Base-by-base conservation (phyloP, 2,113 vertebrate species). In the Pontoporia blainvillei region DNA sequence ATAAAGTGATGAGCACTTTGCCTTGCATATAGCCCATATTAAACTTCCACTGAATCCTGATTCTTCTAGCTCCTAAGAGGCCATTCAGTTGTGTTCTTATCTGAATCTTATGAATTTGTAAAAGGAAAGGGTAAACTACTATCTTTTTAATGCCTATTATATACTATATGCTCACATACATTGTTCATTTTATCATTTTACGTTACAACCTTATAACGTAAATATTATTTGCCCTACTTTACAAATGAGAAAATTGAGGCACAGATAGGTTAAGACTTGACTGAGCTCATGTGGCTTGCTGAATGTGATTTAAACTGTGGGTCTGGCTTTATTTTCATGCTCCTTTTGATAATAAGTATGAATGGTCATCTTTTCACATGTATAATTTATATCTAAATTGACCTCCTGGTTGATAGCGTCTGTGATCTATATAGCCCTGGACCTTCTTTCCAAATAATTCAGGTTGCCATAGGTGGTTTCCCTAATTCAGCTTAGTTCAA, bases 121-220 rank as follows among this genome's bases (percentile, higher is more conserved):
- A 86, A 93, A 46, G 49, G 49, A 82, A 82, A 93, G 21, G 9
- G 4, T 92, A 73, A 59, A 29, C 36, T 81, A 13, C 17, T 12
- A 41, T 76, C 13, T 89, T 44, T 88, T 78, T 85, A 79, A 57
- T 88, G 46, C 64, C 34, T 67, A 6, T 49, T 81, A 36, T 67
- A 27, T 75, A 34, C 0, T 41, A 4, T 66, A 67, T 59, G 79
- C 11, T 57, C 27, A 41, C 8, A 2, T 76, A 8, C 57, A 18
- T 90, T 61, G 83, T 7, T 94, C 52, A 57, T 94, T 91, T 91
- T 91, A 92, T 94, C 25, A n/a, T n/a, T n/a, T n/a, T n/a, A n/a
- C n/a, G n/a, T n/a, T n/a, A n/a, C n/a, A 92, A 71, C 15, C 11
- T 81, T 85, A 21, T 81, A 61, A 91, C 5, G 15, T 82, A 76